Base-by-base conservation (phyloP, 2,113 vertebrate genomes). In the Ploceus nigricollis region DNA sequence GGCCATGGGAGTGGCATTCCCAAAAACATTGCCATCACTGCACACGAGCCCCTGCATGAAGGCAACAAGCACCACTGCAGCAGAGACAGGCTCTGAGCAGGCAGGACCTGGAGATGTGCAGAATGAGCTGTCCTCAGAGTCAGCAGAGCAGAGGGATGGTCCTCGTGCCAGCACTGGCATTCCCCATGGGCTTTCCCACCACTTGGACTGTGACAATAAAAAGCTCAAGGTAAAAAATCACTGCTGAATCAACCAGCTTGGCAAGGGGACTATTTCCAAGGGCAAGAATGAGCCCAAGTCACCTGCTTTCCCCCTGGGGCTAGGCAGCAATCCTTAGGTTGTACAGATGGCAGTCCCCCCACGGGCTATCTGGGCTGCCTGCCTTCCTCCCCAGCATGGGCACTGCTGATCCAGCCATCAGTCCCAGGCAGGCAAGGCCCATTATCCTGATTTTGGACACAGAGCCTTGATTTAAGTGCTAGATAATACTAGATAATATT, bases 21-120 rank as follows among this genome's bases (percentile, higher is more conserved):
- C 79, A 51, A 72, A 90, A 88, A 10, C 0, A 0, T 8, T 28
- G 40, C 65, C 1, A 2, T 57, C 56, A 18, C 60, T 54, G 42
- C 3, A 6, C 2, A 3, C 0, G 1, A 93, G 66, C 33, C 15
- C n/a, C 18, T 57, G 47, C 1, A 11, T 1, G 7, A 21, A 14
- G 30, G 51, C 51, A 84, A 2, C 19, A 20, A 31, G 33, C 5
- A 16, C 13, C 0, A 0, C 30, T 58, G 82, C 73, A 54, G 51
- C 78, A 75, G 72, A 54, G 60, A 31, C 53, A 31, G 58, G 45
- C 50, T 53, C 56, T 53, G 54, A 48, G 60, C 31, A 31, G 90
- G 42, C 76, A 78, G 51, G 5, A 64, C 24, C 35, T 18, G 37
- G 22, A 57, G 56, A 35, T 3, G 33, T 11, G 56, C 57, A 63